Percentiles rank a stretch among this genome's conserved stretches.
Evolutionary conservation across 2,888 invertebrate species (phyloP).

Genomic region (Boloria euphrosyne): DNA sequence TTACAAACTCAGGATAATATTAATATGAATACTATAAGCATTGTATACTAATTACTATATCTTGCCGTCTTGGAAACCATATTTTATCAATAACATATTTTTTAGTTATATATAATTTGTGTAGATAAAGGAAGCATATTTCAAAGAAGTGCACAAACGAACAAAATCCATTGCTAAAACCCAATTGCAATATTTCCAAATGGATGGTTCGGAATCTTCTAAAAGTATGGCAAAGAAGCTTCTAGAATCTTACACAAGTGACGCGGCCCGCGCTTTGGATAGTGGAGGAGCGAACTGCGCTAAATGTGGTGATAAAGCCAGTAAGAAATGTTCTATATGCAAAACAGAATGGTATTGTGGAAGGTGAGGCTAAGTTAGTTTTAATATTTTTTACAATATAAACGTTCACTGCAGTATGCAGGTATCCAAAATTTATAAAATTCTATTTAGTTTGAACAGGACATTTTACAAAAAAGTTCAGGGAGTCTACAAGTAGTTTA

Average conservation of each 20-base stretch:
- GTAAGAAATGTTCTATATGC: slow-evolving; percentile 92
- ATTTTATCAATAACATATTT: not conserved
- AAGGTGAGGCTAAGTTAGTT: slow-evolving; percentile 76
- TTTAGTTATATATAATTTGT: not conserved
- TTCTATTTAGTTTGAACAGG: too few species aligned
- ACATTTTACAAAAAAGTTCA: too few species aligned
- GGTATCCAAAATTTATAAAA: too few species aligned
- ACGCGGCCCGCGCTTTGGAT: slow-evolving; percentile 85
- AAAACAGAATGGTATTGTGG: slow-evolving; percentile 93
- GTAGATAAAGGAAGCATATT: slow-evolving; percentile 83
- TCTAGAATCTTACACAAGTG: slow-evolving; percentile 87
- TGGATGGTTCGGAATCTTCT: slow-evolving; percentile 83
- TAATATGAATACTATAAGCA: too few species aligned
- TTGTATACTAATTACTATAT: too few species aligned
- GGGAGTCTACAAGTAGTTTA: too few species aligned
- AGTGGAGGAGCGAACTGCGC: slow-evolving; percentile 84
- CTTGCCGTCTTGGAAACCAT: too few species aligned
- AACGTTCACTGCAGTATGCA: not conserved
- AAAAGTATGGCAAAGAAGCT: slow-evolving; percentile 84
- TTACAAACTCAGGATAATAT: too few species aligned
- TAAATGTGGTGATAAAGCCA: slow-evolving; percentile 87
- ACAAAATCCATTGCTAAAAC: slow-evolving; percentile 85
- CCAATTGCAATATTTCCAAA: slow-evolving; percentile 82
- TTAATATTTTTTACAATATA: not conserved
- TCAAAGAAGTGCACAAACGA: slow-evolving; percentile 83